A percentile compares a stretch with the other conserved stretches of the same genome.
These are phyloP conservation scores for Drosophila austrosaltans DNA, from an alignment of 2,888 invertebrate species.

Conservation along the genomic window DNA sequence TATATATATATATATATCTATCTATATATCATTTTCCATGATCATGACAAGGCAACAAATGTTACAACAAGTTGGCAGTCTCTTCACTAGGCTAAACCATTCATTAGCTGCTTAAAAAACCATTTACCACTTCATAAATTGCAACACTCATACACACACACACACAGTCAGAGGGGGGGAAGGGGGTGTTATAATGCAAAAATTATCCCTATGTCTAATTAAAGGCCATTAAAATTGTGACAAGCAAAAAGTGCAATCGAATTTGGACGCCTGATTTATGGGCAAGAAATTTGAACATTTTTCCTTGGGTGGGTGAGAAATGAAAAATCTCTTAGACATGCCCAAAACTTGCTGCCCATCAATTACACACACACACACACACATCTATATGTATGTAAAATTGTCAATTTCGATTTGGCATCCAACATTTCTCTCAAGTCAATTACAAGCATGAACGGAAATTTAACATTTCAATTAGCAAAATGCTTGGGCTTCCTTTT, in stretches of 20 bases:
- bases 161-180: conserved; percentile 11
- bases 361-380: conserved; percentile 55
- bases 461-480: conserved; percentile 82
- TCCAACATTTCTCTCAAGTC: conserved; percentile 65
- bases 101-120: conserved; percentile 58
- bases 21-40: conserved; percentile 9
- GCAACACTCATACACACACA: conserved; percentile 27
- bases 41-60: conserved; percentile 34
- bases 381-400: conserved; percentile 16
- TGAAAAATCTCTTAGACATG: conserved; percentile 64
- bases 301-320: conserved; percentile 38
- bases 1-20: not conserved
- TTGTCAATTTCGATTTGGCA: conserved; percentile 44
- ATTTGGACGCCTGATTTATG: conserved; percentile 64
- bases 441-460: conserved; percentile 83
- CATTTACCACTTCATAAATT: conserved; percentile 70
- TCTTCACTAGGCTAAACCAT: conserved; percentile 9
- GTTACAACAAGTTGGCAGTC: conserved; percentile 44
- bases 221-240: conserved; percentile 64
- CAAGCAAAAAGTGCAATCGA: conserved; percentile 57
- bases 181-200: not conserved
- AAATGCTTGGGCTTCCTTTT: conserved; percentile 13
- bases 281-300: conserved; percentile 62
- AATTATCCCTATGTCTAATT: conserved; percentile 54
- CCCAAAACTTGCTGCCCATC: conserved; percentile 74